Conservation (phyloP, 1,140 invertebrate genomes). For the Penaeus chinensis region DNA sequence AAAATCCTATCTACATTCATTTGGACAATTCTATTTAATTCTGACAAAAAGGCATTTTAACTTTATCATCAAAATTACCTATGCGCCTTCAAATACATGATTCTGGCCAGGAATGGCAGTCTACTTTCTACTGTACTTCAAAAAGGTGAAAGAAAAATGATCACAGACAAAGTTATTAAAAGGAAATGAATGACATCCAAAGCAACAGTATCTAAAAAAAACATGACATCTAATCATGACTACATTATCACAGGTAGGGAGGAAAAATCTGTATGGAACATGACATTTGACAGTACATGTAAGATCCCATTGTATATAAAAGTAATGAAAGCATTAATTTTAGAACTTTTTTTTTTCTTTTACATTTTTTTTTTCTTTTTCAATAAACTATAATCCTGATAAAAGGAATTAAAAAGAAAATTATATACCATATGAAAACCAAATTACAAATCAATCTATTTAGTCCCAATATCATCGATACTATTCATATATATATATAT, state of each 20-base stretch:
- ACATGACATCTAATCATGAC: conserved; percentile 31
- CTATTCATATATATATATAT: no score
- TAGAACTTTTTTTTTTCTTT: conserved; percentile 19
- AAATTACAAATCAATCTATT: neutral
- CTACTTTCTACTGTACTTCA: neutral
- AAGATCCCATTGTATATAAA: conserved; percentile 36
- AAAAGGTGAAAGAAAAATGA: conserved; percentile 36
- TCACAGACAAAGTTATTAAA: conserved; percentile 48
- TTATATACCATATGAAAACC: neutral
- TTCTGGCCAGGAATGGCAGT: conserved; percentile 26
- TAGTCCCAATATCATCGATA: no score
- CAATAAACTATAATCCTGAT: no score
- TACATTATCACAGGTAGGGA: conserved; percentile 52
- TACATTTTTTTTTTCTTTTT: conserved; percentile 25
- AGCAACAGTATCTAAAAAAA: conserved; percentile 34
- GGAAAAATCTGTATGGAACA: conserved; percentile 36
- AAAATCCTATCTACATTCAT: conserved; percentile 52
- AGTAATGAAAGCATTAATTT: conserved; percentile 31
- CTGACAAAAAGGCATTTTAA: conserved; percentile 41
- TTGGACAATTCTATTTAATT: conserved; percentile 35
- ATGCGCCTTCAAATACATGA: conserved; percentile 24
- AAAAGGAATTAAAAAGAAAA: neutral
- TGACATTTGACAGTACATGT: conserved; percentile 11
- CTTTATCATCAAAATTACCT: conserved; percentile 40
- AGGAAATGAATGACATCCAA: conserved; percentile 39